These are phyloP conservation scores for Platycercus adscitus DNA, from an alignment of 2,113 vertebrate genomes.

Conservation along the genomic window DNA sequence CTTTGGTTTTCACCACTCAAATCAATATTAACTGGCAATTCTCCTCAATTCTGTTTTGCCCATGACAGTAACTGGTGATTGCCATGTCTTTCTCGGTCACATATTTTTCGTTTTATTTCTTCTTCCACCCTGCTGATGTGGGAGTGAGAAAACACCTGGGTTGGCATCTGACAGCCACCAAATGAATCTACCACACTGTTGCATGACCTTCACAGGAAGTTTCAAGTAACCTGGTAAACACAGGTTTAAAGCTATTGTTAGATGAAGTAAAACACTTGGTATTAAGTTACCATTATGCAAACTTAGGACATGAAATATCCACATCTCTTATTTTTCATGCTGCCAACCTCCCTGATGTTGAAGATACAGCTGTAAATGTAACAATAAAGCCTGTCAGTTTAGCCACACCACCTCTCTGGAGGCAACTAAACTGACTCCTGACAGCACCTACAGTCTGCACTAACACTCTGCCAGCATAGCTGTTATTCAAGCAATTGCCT, in stretches of 20 bases:
- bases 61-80: not conserved
- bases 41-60: not conserved
- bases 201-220: not conserved
- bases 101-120: not conserved
- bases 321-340: not conserved
- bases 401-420: not conserved
- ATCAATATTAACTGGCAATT: not conserved
- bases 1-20: not conserved
- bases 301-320: not conserved
- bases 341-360: not conserved
- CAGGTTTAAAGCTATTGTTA: not conserved
- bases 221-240: not conserved
- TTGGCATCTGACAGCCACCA: not conserved
- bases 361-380: not conserved
- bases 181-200: not conserved
- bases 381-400: not conserved
- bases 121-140: no score
- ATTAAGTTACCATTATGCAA: not conserved
- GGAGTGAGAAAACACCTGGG: not conserved
- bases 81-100: not conserved
- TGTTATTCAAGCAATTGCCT: not conserved
- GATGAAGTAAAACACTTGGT: not conserved
- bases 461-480: not conserved
- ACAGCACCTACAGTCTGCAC: not conserved
- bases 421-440: not conserved